phyloP scores from a whole-genome alignment of 2,888 invertebrate species.

The Callimorpha dominula region DNA sequence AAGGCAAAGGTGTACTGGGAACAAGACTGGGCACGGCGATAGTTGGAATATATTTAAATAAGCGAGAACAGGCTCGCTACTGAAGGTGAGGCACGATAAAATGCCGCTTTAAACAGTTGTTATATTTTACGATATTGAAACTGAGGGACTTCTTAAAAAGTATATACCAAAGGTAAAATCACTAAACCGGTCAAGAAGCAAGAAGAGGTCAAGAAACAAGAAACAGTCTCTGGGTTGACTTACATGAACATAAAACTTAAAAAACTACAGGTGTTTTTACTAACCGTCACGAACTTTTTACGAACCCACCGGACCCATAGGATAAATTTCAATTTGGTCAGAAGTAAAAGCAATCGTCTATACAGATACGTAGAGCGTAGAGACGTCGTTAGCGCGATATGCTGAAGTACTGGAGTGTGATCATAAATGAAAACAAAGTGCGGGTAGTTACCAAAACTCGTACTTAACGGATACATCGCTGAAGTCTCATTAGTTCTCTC shows the following conservation, averaged over 20 bases:
- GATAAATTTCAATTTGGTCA: too few species aligned
- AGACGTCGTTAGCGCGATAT: not conserved
- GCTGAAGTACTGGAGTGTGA: not conserved
- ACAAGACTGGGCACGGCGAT: constrained; percentile 45
- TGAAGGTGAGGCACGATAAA: constrained; percentile 42
- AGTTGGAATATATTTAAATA: constrained; percentile 58
- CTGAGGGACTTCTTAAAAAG: too few species aligned
- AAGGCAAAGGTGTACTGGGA: constrained; percentile 46
- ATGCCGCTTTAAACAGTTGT: constrained; percentile 28
- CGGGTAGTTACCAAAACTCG: not conserved
- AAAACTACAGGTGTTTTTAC: too few species aligned
- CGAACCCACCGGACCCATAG: too few species aligned
- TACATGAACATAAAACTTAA: too few species aligned
- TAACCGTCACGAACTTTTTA: too few species aligned
- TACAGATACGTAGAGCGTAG: too few species aligned
- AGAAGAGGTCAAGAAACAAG: too few species aligned
- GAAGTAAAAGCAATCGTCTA: too few species aligned
- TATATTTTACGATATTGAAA: not conserved
- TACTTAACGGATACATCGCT: not conserved
- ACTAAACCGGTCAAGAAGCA: too few species aligned
- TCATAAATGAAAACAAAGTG: not conserved
- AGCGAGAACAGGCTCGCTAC: constrained; percentile 49
- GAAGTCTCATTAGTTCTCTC: not conserved
- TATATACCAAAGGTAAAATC: too few species aligned
- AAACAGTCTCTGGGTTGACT: too few species aligned